These are phyloP conservation scores for Ormyrus nitidulus DNA, from an alignment of 2,888 invertebrate genomes.

Conservation along the genomic window DNA sequence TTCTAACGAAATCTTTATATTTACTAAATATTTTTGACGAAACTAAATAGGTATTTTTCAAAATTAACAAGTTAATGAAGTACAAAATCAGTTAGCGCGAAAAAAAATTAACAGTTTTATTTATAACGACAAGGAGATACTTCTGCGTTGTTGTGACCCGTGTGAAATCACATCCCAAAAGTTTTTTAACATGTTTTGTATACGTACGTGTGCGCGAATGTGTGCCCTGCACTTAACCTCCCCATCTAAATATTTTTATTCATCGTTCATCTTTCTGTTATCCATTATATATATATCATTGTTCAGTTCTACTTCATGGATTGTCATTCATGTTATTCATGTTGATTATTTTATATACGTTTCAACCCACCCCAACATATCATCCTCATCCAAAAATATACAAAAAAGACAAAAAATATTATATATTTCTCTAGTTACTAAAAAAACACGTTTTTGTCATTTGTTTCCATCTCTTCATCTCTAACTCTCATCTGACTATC, in stretches of 20 bases:
- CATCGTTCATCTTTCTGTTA: slow-evolving; percentile 63
- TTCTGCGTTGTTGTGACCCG: slow-evolving; percentile 89
- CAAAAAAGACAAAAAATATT: slow-evolving; percentile 25
- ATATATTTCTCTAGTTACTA: slow-evolving; percentile 51
- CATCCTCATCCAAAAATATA: slow-evolving; percentile 28
- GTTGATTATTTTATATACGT: slow-evolving; percentile 49
- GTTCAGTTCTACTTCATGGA: slow-evolving; percentile 51
- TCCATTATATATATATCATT: slow-evolving; percentile 51
- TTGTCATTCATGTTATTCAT: slow-evolving; percentile 51
- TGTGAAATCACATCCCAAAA: slow-evolving; percentile 80
- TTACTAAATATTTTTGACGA: slow-evolving; percentile 32
- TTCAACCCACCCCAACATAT: slow-evolving; percentile 1
- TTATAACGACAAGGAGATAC: slow-evolving; percentile 52
- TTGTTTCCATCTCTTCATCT: slow-evolving; percentile 57
- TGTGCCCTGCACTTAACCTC: slow-evolving; percentile 70
- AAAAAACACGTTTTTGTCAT: slow-evolving; percentile 53
- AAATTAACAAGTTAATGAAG: neutral
- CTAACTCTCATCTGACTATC: slow-evolving; percentile 56
- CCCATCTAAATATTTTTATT: slow-evolving; percentile 60
- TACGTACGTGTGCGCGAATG: slow-evolving; percentile 75
- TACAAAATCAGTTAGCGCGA: neutral
- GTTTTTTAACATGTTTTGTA: slow-evolving; percentile 73
- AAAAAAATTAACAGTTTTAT: slow-evolving; percentile 26
- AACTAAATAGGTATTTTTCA: slow-evolving; percentile 27
- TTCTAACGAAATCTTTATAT: slow-evolving; percentile 24